These are phyloP conservation scores for Xiphophorus maculatus DNA, from an alignment of 2,113 vertebrate genomes.

Conservation along the genomic window DNA sequence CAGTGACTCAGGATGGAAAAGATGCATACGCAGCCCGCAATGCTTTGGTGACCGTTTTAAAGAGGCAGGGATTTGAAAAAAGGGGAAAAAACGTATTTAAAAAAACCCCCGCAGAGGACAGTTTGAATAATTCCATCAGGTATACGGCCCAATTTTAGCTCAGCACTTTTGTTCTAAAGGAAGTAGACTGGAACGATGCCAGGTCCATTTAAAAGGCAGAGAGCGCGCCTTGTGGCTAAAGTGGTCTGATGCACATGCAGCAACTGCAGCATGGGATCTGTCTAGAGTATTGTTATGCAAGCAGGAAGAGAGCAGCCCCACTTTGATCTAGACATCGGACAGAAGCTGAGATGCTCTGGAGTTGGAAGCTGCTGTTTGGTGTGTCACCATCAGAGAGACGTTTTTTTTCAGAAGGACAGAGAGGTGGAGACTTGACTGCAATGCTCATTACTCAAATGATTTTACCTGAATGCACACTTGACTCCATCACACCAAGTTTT, in stretches of 20 bases:
- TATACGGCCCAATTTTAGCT: slow-evolving; percentile 39
- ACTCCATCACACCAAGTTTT: slow-evolving; percentile 25
- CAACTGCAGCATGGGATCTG: slow-evolving; percentile 54
- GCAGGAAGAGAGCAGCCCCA: slow-evolving; percentile 58
- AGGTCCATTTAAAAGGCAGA: slow-evolving; percentile 71
- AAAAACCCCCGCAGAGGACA: not conserved
- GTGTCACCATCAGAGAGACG: slow-evolving; percentile 16
- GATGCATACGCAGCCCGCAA: slow-evolving; percentile 42
- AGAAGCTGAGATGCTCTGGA: slow-evolving; percentile 48
- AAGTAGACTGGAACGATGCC: slow-evolving; percentile 57
- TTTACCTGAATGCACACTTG: slow-evolving; percentile 10
- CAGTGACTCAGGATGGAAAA: slow-evolving; percentile 64
- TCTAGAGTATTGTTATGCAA: slow-evolving; percentile 71
- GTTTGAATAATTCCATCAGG: slow-evolving; percentile 33
- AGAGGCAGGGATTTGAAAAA: not conserved
- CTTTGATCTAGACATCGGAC: slow-evolving; percentile 60
- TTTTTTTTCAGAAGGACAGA: slow-evolving; percentile 11
- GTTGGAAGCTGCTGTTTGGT: slow-evolving; percentile 32
- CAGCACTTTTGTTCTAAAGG: slow-evolving; percentile 48
- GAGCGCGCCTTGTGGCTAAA: slow-evolving; percentile 37
- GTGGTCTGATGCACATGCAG: slow-evolving; percentile 65
- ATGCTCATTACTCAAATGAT: slow-evolving; percentile 15
- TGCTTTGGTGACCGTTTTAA: slow-evolving; percentile 26
- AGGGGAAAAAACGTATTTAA: too few relatives aligned
- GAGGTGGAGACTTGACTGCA: slow-evolving; percentile 25